Evolutionary conservation across 2,113 vertebrate species (phyloP).

Genomic region (Lutjanus erythropterus): DNA sequence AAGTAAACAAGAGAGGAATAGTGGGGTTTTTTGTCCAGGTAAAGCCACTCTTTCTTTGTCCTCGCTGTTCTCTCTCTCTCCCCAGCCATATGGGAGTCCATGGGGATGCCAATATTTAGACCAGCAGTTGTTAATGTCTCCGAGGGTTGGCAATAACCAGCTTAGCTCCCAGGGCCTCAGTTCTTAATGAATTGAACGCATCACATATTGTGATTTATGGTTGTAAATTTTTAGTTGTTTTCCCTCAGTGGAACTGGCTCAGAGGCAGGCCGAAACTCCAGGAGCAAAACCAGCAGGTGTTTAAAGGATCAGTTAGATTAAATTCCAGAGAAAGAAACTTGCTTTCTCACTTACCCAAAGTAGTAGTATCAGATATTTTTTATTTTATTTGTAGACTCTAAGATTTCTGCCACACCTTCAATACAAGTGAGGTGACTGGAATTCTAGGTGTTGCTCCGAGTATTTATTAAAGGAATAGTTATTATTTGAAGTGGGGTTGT

Average conservation of each 20-base stretch:
- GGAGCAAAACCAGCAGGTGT: conserved; percentile 8
- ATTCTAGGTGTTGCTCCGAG: neutral
- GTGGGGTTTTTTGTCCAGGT: conserved; percentile 19
- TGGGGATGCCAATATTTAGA: conserved; percentile 12
- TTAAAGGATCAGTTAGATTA: too few relatives aligned
- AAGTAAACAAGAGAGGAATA: conserved; percentile 34
- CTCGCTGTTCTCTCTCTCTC: neutral
- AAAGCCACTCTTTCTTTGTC: neutral
- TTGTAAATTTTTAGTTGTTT: conserved; percentile 22
- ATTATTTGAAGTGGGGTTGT: too few relatives aligned
- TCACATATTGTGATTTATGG: conserved; percentile 45
- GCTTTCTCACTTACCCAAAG: too few relatives aligned
- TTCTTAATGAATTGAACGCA: conserved; percentile 37
- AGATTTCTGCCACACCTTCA: neutral
- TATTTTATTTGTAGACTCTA: neutral
- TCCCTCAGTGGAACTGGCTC: neutral
- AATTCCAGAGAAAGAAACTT: too few relatives aligned
- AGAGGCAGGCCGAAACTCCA: conserved; percentile 1
- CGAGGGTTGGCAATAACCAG: neutral
- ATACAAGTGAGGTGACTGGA: too few relatives aligned
- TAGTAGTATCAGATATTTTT: too few relatives aligned
- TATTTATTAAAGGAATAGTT: neutral
- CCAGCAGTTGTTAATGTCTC: conserved; percentile 16
- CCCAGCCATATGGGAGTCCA: neutral
- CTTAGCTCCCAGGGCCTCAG: neutral